Conservation (phyloP, 1,140 invertebrate genomes). For the Drosophila ambigua region DNA sequence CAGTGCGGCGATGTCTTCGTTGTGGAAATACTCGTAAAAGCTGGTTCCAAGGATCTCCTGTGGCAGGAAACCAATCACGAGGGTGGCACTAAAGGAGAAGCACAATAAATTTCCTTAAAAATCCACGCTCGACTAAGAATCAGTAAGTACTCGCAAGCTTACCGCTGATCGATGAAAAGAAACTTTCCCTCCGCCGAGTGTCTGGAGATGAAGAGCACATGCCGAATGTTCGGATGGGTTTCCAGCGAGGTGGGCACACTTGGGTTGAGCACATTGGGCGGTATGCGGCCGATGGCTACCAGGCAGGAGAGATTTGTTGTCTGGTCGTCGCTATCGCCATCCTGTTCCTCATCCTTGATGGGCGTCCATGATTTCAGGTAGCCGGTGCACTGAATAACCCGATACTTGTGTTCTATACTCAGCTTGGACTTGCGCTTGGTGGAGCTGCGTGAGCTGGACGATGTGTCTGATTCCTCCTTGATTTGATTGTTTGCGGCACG, state of each 20-base stretch:
- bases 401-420: conserved; percentile 88
- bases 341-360: conserved; percentile 88
- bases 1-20: conserved; percentile 91
- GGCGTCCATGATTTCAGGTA: conserved; percentile 96
- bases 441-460: conserved; percentile 87
- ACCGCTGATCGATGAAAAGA: conserved; percentile 97
- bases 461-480: conserved; percentile 90
- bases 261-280: conserved; percentile 85
- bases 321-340: conserved; percentile 89
- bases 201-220: conserved; percentile 91
- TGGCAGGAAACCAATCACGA: conserved; percentile 94
- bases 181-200: conserved; percentile 98
- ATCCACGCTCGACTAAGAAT: neutral
- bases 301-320: conserved; percentile 93
- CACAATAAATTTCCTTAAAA: neutral
- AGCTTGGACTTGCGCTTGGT: conserved; percentile 88
- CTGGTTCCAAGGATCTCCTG: conserved; percentile 96
- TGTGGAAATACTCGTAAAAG: conserved; percentile 96
- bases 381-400: conserved; percentile 94
- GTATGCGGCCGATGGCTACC: conserved; percentile 91
- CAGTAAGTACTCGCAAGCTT: conserved; percentile 12
- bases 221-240: conserved; percentile 84
- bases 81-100: conserved; percentile 89
- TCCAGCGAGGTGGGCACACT: conserved; percentile 78
- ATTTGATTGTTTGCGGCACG: conserved; percentile 86